Evolutionary conservation across 2,888 invertebrate species (phyloP), one percentile per base, ranked within the genome.

Genomic region (Brachypalpus laphriformis): DNA sequence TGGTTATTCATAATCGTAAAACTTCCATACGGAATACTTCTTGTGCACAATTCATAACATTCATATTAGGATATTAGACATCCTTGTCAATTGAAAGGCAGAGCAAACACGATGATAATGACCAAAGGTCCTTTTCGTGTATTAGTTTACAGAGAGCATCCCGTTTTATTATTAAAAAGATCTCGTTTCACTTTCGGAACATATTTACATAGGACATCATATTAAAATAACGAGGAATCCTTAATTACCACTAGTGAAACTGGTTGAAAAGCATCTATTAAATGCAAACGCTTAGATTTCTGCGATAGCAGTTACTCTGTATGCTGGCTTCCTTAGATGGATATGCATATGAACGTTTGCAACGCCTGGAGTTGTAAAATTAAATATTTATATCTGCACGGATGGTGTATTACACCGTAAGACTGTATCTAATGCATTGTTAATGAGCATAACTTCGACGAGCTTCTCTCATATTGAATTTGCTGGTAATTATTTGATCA

Each of bases 401-500:
- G 34, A 16, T 40, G 31, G 14, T 25, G 25, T 22, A 40, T 25
- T 54, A 42, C 49, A 4, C 25, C 72, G 66, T 51, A 72, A 76
- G 40, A 63, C 18, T 72, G 72, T 54, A 57, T 78, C 61, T 83
- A 83, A 83, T 83, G 77, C 72, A 83, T 74, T 70, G 78, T 74
- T 83, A 83, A 83, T 83, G 63, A 78, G 72, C 61, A 63, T 74
- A 78, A 74, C 78, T 68, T 66, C 68, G 31, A 74, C 66, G 45
- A 66, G 59, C 63, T 65, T 68, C 74, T 70, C 22, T 42, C 54
- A 74, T 78, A 83, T 78, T 83, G 72, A 74, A 83, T 83, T 78
- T 83, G 74, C 74, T 70, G 68, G 78, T 78, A 83, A 78, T 83
- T 83, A 83, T 83, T 83, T 83, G 82, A 83, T 78, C 82, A 68